These are phyloP conservation scores for Meteorus colon DNA, from an alignment of 2,888 invertebrate species.

Conservation along the genomic window DNA sequence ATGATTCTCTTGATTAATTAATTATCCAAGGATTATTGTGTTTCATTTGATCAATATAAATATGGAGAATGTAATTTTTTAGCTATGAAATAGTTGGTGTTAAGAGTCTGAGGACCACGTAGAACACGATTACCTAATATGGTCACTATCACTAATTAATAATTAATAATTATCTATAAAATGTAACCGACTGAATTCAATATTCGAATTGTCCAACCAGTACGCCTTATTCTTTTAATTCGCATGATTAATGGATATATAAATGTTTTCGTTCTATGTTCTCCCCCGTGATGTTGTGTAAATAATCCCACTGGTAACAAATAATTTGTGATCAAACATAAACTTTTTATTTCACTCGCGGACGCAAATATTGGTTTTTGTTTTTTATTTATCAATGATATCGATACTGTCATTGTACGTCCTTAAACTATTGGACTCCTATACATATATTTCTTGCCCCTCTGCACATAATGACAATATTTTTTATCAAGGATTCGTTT, in stretches of 20 bases:
- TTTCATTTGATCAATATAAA: conserved; percentile 36
- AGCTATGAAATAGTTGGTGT: conserved; percentile 58
- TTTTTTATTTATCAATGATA: conserved; percentile 65
- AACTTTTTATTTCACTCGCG: conserved; percentile 59
- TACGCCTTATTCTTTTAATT: conserved; percentile 45
- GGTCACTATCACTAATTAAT: conserved; percentile 55
- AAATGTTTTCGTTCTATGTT: conserved; percentile 14
- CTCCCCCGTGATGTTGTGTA: conserved; percentile 22
- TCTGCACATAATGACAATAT: conserved; percentile 38
- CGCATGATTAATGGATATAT: conserved; percentile 18
- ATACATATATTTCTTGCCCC: conserved; percentile 47
- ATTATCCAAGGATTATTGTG: conserved; percentile 47
- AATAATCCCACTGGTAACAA: conserved; percentile 54
- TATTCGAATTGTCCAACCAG: conserved; percentile 59
- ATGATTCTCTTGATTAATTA: conserved; percentile 50
- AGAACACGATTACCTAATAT: conserved; percentile 56
- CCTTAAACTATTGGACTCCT: conserved; percentile 53
- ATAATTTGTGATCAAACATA: conserved; percentile 62
- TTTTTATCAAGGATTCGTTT: conserved; percentile 35
- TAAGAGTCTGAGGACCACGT: conserved; percentile 51
- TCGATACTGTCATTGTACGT: conserved; percentile 70
- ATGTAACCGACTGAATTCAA: conserved; percentile 36
- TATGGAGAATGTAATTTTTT: conserved; percentile 5
- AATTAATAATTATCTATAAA: conserved; percentile 52
- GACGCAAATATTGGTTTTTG: conserved; percentile 58